Conservation (phyloP, 2,113 vertebrate species). For the Eolophus roseicapilla region DNA sequence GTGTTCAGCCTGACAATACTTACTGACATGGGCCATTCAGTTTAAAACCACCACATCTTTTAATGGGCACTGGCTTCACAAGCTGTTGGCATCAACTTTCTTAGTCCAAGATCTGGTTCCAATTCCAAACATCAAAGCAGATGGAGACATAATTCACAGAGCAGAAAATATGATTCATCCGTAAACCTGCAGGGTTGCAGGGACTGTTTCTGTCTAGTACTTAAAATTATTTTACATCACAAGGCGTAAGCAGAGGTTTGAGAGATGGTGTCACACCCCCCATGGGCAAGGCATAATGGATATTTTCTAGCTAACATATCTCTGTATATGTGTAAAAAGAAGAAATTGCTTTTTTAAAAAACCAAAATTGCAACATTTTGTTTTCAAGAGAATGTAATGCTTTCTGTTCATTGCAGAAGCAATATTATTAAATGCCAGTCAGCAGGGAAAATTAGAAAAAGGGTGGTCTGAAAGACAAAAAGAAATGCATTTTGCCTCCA, state of each 20-base stretch:
- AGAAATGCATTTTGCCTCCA: not conserved
- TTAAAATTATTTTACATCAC: conserved; percentile 19
- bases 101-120: not conserved
- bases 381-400: conserved; percentile 5
- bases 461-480: conserved; percentile 1
- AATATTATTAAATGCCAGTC: conserved; percentile 42
- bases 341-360: not conserved
- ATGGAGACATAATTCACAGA: conserved; percentile 3
- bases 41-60: not conserved
- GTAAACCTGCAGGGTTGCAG: not conserved
- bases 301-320: not conserved
- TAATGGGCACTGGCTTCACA: not conserved
- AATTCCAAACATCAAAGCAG: conserved; percentile 3
- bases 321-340: not conserved
- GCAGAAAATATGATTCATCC: conserved; percentile 15
- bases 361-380: not conserved
- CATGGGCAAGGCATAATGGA: not conserved
- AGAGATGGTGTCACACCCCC: not conserved
- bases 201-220: not conserved
- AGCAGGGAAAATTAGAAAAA: conserved; percentile 32
- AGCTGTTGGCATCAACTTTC: not conserved
- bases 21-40: not conserved
- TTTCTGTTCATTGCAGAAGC: conserved; percentile 31
- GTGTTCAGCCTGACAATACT: not conserved
- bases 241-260: not conserved